Conservation (phyloP, 2,888 invertebrate genomes). For the Enoplolaimus lenunculus region DNA sequence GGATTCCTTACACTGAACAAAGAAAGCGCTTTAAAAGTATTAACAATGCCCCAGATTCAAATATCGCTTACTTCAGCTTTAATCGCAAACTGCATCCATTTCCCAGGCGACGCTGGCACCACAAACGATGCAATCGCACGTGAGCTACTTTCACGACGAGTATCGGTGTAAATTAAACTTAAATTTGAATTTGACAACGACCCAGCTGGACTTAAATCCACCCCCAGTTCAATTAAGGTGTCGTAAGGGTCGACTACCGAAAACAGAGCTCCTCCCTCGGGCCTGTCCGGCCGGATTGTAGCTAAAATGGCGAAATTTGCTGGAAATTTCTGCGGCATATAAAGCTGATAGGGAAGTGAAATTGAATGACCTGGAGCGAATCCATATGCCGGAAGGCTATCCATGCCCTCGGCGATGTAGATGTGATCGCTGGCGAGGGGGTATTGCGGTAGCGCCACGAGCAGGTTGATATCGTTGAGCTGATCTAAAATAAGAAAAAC, state of each 20-base stretch:
- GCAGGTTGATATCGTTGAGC: slow-evolving; percentile 56
- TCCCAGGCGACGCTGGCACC: slow-evolving; percentile 60
- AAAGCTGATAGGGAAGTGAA: slow-evolving; percentile 45
- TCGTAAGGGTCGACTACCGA: slow-evolving; percentile 82
- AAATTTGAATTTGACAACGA: slow-evolving; percentile 58
- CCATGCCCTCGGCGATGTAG: slow-evolving; percentile 64
- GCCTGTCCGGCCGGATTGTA: slow-evolving; percentile 59
- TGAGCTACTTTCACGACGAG: slow-evolving; percentile 48
- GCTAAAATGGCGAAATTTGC: slow-evolving; percentile 71
- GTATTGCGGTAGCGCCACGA: slow-evolving; percentile 64
- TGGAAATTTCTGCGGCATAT: slow-evolving; percentile 51
- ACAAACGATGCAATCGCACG: slow-evolving; percentile 60
- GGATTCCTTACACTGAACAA: no score
- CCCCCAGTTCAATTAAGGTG: slow-evolving; percentile 68
- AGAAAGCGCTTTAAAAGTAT: no score
- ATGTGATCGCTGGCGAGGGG: slow-evolving; percentile 50
- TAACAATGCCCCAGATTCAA: no score
- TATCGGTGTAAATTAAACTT: slow-evolving; percentile 70
- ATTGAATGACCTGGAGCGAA: slow-evolving; percentile 61
- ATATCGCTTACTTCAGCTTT: no score
- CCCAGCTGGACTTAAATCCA: slow-evolving; percentile 35
- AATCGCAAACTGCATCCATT: slow-evolving; percentile 48
- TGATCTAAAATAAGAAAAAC: slow-evolving; percentile 23
- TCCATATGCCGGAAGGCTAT: slow-evolving; percentile 73
- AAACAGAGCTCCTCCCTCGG: slow-evolving; percentile 63